Conservation (phyloP, 2,797 vertebrate genomes). For the Otolemur crassicaudatus region DNA sequence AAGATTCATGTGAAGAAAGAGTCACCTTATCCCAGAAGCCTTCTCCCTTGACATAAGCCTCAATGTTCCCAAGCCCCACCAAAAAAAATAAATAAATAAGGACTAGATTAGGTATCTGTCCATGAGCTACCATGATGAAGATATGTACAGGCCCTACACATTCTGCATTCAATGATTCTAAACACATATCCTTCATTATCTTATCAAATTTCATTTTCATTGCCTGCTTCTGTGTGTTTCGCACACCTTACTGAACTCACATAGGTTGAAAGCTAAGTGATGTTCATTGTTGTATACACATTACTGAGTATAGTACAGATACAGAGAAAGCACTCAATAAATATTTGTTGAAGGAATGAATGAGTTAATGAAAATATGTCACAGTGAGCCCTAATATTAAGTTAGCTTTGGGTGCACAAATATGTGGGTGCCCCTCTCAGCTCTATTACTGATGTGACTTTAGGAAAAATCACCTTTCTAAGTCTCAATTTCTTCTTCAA, state of each 20-base stretch:
- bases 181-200: not conserved
- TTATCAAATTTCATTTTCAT: not conserved
- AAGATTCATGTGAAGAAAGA: constrained; percentile 1
- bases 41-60: constrained; percentile 14
- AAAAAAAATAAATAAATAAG: not conserved
- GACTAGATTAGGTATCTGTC: not conserved
- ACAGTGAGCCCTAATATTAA: not conserved
- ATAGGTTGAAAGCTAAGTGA: not conserved
- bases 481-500: constrained; percentile 27
- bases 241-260: not conserved
- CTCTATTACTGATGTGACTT: not conserved
- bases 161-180: not conserved
- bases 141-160: not conserved
- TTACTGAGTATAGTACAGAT: not conserved
- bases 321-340: not conserved
- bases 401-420: constrained; percentile 16
- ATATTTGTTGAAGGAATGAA: not conserved
- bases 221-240: not conserved
- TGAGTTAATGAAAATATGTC: not conserved
- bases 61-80: not conserved
- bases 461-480: not conserved
- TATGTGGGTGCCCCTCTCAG: not conserved
- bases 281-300: not conserved
- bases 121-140: not conserved
- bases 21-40: not conserved